Evolutionary conservation across 2,888 invertebrate genomes (phyloP).

Genomic region (Ditylenchus weischeri): DNA sequence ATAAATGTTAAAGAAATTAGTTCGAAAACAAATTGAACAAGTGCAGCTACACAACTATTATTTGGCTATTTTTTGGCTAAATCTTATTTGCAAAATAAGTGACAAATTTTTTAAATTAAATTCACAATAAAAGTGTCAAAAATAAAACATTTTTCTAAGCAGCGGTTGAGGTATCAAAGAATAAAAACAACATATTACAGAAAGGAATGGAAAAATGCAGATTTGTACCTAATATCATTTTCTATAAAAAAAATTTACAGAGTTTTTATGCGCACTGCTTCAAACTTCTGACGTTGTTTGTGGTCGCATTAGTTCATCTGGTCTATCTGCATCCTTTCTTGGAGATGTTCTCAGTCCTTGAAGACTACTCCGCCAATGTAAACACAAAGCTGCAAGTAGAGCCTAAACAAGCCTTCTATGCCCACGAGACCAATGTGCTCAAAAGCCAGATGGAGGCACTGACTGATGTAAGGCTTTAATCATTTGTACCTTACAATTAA

Average conservation of each 20-base stretch:
- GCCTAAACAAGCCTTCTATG: neutral
- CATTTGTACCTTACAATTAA: neutral
- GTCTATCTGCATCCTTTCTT: conserved; percentile 44
- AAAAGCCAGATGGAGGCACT: conserved; percentile 21
- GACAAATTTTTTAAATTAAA: too few relatives aligned
- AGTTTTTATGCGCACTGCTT: conserved; percentile 44
- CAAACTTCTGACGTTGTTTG: conserved; percentile 47
- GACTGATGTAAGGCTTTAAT: conserved; percentile 10
- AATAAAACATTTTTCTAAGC: too few relatives aligned
- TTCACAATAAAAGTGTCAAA: too few relatives aligned
- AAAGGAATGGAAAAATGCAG: too few relatives aligned
- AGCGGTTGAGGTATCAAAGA: too few relatives aligned
- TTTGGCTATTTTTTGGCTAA: too few relatives aligned
- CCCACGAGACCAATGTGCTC: conserved; percentile 21
- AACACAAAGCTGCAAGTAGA: conserved; percentile 22
- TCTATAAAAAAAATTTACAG: conserved; percentile 32
- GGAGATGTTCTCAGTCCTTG: conserved; percentile 34
- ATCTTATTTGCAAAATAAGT: too few relatives aligned
- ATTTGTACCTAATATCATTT: neutral
- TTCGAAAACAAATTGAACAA: too few relatives aligned
- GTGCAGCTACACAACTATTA: too few relatives aligned
- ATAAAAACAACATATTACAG: too few relatives aligned
- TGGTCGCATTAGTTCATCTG: conserved; percentile 51
- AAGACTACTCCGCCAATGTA: conserved; percentile 32
- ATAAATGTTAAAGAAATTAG: too few relatives aligned